A percentile compares a stretch with the other conserved stretches of the same genome.
Evolutionary conservation across 1,140 invertebrate genomes (phyloP).

Genomic region (Sitobion miscanthi): DNA sequence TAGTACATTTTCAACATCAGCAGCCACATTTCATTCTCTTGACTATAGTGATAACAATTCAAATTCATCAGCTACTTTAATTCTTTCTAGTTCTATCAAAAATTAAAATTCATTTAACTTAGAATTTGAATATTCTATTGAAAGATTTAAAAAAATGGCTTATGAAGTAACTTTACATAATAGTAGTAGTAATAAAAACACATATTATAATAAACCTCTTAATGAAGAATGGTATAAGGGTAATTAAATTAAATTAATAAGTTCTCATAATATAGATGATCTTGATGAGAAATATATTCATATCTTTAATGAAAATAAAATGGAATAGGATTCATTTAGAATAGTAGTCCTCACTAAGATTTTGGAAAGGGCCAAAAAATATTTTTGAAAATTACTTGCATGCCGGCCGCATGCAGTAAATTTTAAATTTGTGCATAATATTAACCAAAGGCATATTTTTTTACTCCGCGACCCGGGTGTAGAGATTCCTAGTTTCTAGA

Average conservation of each 20-base stretch:
- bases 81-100: not conserved
- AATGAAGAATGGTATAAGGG: not conserved
- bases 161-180: not conserved
- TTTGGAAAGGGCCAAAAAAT: no score
- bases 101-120: not conserved
- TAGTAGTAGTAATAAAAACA: not conserved
- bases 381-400: no score
- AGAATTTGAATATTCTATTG: not conserved
- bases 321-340: no score
- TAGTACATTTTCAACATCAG: no score
- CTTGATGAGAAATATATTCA: not conserved
- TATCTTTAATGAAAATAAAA: not conserved
- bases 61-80: not conserved
- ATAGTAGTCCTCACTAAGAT: no score
- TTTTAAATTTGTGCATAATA: no score
- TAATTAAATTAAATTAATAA: not conserved
- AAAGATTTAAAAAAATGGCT: not conserved
- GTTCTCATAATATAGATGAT: not conserved
- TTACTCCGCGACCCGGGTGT: no score
- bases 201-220: not conserved
- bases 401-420: no score
- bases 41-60: not conserved
- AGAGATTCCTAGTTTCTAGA: no score
- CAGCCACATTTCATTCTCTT: no score
- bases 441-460: no score